A percentile compares a stretch with the other conserved stretches of the same genome.
These are phyloP conservation scores for Heliothis subflexa DNA, from an alignment of 1,140 invertebrate species.

Conservation along the genomic window DNA sequence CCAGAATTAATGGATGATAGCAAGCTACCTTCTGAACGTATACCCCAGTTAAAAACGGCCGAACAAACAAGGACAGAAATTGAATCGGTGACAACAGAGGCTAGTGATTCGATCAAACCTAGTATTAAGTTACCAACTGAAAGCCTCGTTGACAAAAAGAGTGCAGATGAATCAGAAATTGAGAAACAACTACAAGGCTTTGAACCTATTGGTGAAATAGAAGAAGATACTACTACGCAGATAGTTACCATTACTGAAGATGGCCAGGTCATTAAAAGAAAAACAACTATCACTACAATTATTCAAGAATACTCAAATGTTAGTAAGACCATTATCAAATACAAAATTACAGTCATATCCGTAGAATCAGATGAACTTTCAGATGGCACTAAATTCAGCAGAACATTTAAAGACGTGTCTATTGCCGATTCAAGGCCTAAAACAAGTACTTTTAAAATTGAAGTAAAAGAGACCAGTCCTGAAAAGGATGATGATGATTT, in stretches of 20 bases:
- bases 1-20: slow-evolving; percentile 23
- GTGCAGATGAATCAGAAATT: slow-evolving; percentile 13
- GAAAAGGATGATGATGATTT: not conserved
- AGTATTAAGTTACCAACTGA: not conserved
- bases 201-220: slow-evolving; percentile 24
- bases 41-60: no score
- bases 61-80: no score
- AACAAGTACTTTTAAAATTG: slow-evolving; percentile 9
- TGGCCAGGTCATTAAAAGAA: slow-evolving; percentile 52
- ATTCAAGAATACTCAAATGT: slow-evolving; percentile 23
- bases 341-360: slow-evolving; percentile 17
- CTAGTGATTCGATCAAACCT: no score
- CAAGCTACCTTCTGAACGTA: no score
- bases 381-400: slow-evolving; percentile 16
- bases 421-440: slow-evolving; percentile 14
- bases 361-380: slow-evolving; percentile 7
- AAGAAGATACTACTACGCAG: slow-evolving; percentile 18
- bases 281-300: slow-evolving; percentile 54
- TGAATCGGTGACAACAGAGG: no score
- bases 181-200: slow-evolving; percentile 14
- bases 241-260: slow-evolving; percentile 14
- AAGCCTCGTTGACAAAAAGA: not conserved
- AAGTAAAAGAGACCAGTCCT: not conserved
- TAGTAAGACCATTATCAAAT: not conserved
- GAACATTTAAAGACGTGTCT: not conserved